phyloP scores from a whole-genome alignment of 1,140 invertebrate species.

The Anoplophora glabripennis region DNA sequence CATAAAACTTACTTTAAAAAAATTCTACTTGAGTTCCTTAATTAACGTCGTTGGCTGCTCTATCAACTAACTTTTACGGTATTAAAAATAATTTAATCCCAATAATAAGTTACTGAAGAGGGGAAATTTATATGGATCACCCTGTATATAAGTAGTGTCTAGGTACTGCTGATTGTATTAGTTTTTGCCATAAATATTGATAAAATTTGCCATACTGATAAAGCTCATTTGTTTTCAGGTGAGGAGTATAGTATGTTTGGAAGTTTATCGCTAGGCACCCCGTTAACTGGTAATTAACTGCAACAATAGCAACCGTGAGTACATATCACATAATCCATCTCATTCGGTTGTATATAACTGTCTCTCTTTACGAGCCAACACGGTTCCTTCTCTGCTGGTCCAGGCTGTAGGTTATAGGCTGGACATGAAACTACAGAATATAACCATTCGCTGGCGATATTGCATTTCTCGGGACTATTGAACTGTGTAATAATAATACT shows the following conservation, averaged over 20 bases:
- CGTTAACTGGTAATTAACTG: constrained; percentile 38
- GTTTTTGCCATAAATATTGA: no score
- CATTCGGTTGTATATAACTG: constrained; percentile 14
- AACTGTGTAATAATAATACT: constrained; percentile 37
- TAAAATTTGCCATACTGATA: constrained; percentile 12
- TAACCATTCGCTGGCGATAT: constrained; percentile 3
- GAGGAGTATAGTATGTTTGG: constrained; percentile 25
- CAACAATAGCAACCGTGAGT: constrained; percentile 39
- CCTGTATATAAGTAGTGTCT: no score
- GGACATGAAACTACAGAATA: neutral
- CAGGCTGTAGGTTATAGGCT: neutral
- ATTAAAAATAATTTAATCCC: no score
- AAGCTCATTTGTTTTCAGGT: constrained; percentile 30
- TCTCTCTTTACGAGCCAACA: neutral
- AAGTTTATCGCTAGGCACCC: constrained; percentile 29
- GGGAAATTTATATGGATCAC: no score
- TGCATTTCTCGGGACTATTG: constrained; percentile 30
- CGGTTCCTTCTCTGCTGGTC: neutral
- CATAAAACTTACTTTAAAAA: no score
- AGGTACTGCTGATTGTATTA: no score
- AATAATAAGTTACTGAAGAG: no score
- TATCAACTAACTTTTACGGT: no score
- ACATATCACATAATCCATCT: constrained; percentile 37
- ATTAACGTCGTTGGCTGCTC: no score
- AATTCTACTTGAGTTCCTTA: no score